phyloP scores from a whole-genome alignment of 2,888 invertebrate genomes.

The Unio delphinus region DNA sequence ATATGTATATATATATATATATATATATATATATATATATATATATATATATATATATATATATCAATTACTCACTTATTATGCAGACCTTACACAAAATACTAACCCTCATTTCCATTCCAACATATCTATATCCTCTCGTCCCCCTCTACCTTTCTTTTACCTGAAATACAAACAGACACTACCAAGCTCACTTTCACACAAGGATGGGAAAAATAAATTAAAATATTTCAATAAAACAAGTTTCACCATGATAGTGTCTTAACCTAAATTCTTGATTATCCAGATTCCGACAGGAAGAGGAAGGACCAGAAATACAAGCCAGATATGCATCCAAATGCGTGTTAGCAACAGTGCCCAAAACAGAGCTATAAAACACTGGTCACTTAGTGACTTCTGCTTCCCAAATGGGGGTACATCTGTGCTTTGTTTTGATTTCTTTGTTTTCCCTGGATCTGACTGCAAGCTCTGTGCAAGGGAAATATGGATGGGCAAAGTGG shows the following conservation, averaged over 20 bases:
- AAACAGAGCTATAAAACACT: slow-evolving; percentile 75
- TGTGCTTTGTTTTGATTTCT: not conserved
- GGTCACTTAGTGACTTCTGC: slow-evolving; percentile 58
- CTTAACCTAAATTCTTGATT: slow-evolving; percentile 74
- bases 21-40: no score
- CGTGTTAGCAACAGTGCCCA: slow-evolving; percentile 88
- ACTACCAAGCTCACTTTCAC: no score
- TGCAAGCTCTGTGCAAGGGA: not conserved
- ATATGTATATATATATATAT: no score
- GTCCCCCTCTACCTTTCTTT: no score
- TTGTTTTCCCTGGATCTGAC: not conserved
- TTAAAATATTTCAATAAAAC: no score
- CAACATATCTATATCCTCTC: no score
- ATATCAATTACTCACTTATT: no score
- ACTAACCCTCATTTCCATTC: no score
- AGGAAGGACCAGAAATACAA: slow-evolving; percentile 81
- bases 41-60: no score
- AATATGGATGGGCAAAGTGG: not conserved
- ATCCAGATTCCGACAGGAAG: slow-evolving; percentile 83
- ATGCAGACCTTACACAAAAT: no score
- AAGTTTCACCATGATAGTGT: slow-evolving; percentile 7
- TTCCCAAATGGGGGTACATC: slow-evolving; percentile 9
- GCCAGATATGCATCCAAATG: slow-evolving; percentile 89
- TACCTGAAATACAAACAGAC: no score
- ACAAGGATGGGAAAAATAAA: no score